A percentile compares a stretch with the other conserved stretches of the same genome.
Evolutionary conservation across 2,113 vertebrate species (phyloP).

Genomic region (Sisor rabdophorus): DNA sequence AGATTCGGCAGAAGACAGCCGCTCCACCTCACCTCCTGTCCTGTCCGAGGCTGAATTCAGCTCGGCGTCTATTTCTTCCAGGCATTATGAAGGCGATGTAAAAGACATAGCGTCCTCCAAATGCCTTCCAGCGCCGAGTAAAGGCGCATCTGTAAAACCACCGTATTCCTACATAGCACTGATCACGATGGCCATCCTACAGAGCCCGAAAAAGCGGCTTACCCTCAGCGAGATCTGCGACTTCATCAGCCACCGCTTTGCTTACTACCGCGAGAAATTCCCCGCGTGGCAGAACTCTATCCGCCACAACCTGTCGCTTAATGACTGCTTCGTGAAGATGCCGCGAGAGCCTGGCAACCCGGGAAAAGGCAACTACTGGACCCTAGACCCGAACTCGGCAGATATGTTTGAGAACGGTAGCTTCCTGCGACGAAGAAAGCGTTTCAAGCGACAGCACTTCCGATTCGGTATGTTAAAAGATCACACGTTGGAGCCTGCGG

Average conservation of each 20-base stretch:
- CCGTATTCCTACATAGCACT: constrained; percentile 78
- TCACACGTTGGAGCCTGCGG: constrained; percentile 61
- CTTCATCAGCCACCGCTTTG: constrained; percentile 75
- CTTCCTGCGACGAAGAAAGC: constrained; percentile 73
- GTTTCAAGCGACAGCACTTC: constrained; percentile 75
- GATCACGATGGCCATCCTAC: constrained; percentile 77
- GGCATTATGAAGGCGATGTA: constrained; percentile 44
- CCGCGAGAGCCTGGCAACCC: constrained; percentile 75
- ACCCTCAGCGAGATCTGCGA: constrained; percentile 78
- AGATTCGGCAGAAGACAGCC: constrained; percentile 61
- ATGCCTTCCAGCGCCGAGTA: constrained; percentile 50
- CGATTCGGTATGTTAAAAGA: constrained; percentile 66
- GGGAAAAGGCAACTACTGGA: constrained; percentile 79
- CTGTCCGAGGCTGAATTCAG: constrained; percentile 49
- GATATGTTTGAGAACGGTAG: constrained; percentile 81
- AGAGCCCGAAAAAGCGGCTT: constrained; percentile 74
- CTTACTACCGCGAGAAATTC: constrained; percentile 76
- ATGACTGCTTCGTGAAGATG: constrained; percentile 78
- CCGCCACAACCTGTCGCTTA: constrained; percentile 74
- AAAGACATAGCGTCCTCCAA: constrained; percentile 31
- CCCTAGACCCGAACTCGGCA: constrained; percentile 75
- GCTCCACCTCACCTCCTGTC: constrained; percentile 47
- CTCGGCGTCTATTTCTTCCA: constrained; percentile 26
- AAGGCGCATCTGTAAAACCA: constrained; percentile 70
- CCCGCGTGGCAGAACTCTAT: constrained; percentile 80